Evolutionary conservation across 2,888 invertebrate genomes (phyloP).

Genomic region (Cetonia aurata): DNA sequence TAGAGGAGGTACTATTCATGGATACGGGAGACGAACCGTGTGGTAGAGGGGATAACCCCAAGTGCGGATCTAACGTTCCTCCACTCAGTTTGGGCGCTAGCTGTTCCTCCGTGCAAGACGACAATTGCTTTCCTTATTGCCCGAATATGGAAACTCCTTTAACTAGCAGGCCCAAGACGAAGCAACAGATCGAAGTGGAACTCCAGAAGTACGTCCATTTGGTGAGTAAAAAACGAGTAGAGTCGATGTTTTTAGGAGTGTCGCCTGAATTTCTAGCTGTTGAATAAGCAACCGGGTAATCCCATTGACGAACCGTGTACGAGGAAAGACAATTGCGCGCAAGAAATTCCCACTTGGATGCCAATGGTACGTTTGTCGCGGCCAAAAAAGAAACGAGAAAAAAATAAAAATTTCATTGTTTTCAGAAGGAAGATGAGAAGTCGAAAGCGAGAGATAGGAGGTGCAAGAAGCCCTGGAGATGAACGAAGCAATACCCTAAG

Average conservation of each 20-base stretch:
- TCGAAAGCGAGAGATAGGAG: slow-evolving; percentile 35
- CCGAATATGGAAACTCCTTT: slow-evolving; percentile 61
- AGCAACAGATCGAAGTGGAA: slow-evolving; percentile 62
- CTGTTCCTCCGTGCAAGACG: slow-evolving; percentile 48
- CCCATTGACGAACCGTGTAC: slow-evolving; percentile 23
- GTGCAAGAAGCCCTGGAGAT: slow-evolving; percentile 42
- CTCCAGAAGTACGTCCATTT: slow-evolving; percentile 68
- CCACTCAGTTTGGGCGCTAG: slow-evolving; percentile 37
- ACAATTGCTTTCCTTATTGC: slow-evolving; percentile 47
- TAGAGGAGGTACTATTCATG: slow-evolving; percentile 57
- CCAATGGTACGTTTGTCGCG: slow-evolving; percentile 20
- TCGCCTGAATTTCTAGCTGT: slow-evolving; percentile 53
- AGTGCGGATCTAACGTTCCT: slow-evolving; percentile 6
- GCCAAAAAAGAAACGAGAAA: no score
- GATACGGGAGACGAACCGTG: slow-evolving; percentile 32
- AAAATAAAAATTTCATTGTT: background rate
- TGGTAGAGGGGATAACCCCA: background rate
- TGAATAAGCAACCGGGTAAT: slow-evolving; percentile 58
- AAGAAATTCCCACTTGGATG: slow-evolving; percentile 39
- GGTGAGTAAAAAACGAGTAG: slow-evolving; percentile 59
- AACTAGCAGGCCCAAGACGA: slow-evolving; percentile 57
- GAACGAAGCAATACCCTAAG: background rate
- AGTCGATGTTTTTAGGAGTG: slow-evolving; percentile 34
- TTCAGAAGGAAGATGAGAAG: slow-evolving; percentile 41
- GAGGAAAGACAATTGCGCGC: slow-evolving; percentile 1